These are phyloP conservation scores for Lasaia peninsularis DNA, from an alignment of 1,140 invertebrate genomes.

Conservation along the genomic window DNA sequence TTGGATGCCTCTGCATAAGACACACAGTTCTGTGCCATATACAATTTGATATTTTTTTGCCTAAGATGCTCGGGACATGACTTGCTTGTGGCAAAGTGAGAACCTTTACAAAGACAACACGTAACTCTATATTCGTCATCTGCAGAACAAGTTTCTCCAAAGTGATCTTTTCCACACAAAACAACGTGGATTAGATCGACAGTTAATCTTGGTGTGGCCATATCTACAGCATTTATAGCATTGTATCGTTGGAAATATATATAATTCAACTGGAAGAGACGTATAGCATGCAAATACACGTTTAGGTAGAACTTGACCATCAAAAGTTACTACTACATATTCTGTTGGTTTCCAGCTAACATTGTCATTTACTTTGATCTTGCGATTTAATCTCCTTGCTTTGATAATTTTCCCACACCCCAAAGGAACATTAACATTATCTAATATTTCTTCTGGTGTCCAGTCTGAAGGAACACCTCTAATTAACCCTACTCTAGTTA, in stretches of 20 bases:
- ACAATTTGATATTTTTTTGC: slow-evolving; percentile 16
- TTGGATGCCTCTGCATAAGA: slow-evolving; percentile 16
- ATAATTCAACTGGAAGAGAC: slow-evolving; percentile 14
- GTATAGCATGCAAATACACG: slow-evolving; percentile 12
- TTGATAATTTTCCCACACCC: slow-evolving; percentile 14
- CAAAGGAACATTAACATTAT: slow-evolving; percentile 11
- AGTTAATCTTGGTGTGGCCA: slow-evolving; percentile 11
- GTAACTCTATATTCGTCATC: neutral
- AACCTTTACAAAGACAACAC: slow-evolving; percentile 11
- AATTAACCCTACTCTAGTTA: slow-evolving; percentile 6
- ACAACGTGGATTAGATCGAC: slow-evolving; percentile 13
- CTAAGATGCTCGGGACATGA: slow-evolving; percentile 8
- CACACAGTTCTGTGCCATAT: no score
- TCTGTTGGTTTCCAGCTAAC: slow-evolving; percentile 15
- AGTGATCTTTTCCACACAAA: slow-evolving; percentile 16
- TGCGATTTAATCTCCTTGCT: slow-evolving; percentile 2
- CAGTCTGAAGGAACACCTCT: slow-evolving; percentile 14
- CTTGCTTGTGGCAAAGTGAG: slow-evolving; percentile 16
- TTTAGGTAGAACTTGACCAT: no score
- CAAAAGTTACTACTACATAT: slow-evolving; percentile 14
- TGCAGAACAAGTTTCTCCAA: slow-evolving; percentile 1
- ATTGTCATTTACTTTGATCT: neutral
- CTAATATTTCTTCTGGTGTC: slow-evolving; percentile 11
- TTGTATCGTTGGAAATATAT: no score
- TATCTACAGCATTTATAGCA: slow-evolving; percentile 15